Evolutionary conservation across 2,797 vertebrate species (phyloP).

Genomic region (Tarsius wallacei): DNA sequence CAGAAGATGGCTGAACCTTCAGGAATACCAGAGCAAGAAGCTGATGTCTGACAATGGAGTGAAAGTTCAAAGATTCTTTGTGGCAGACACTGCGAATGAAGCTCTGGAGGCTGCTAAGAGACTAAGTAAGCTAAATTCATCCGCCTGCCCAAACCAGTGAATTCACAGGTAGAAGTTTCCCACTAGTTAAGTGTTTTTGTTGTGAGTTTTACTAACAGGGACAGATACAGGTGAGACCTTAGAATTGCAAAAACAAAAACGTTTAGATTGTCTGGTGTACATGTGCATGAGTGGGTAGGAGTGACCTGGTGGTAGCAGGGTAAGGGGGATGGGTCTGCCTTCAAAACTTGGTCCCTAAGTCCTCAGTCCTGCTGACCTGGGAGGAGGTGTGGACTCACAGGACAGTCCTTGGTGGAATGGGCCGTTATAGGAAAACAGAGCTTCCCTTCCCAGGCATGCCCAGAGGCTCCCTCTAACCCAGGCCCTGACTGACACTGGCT

Average conservation of each 20-base stretch:
- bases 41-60: conserved; percentile 98
- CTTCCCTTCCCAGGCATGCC: background rate
- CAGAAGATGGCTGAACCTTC: conserved; percentile 98
- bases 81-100: conserved; percentile 95
- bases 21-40: conserved; percentile 99
- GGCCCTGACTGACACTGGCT: background rate
- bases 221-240: background rate
- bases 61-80: conserved; percentile 97
- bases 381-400: background rate
- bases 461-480: background rate
- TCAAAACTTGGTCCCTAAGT: background rate
- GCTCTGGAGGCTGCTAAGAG: conserved; percentile 97
- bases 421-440: background rate
- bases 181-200: conserved; percentile 67
- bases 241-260: conserved; percentile 15
- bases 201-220: conserved; percentile 53
- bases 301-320: background rate
- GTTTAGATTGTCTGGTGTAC: background rate
- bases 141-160: conserved; percentile 36
- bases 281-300: background rate
- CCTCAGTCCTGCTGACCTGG: background rate
- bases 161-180: conserved; percentile 74
- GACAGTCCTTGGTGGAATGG: background rate
- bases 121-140: conserved; percentile 94
- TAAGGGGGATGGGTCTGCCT: background rate